Percentiles rank a stretch among this genome's conserved stretches.
These are phyloP conservation scores for Falco peregrinus DNA, from an alignment of 2,797 vertebrate genomes.

Conservation along the genomic window DNA sequence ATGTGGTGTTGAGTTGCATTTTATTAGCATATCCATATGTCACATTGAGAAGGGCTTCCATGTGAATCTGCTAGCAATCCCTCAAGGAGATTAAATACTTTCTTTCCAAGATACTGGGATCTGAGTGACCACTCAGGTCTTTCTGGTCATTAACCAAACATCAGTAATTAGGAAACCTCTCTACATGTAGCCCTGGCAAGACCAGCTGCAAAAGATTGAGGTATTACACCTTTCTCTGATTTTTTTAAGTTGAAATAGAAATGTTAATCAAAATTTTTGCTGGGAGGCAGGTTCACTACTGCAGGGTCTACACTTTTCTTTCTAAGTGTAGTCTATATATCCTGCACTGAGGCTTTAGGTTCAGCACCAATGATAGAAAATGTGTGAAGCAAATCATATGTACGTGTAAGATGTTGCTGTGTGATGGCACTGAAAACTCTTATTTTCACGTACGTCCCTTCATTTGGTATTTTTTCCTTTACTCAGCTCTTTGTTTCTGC, in stretches of 20 bases:
- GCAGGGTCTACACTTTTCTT: neutral
- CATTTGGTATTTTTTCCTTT: neutral
- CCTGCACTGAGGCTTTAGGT: neutral
- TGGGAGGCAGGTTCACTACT: neutral
- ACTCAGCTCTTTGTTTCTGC: neutral
- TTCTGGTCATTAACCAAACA: neutral
- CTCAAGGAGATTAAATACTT: neutral
- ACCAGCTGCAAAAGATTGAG: neutral
- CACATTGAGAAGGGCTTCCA: neutral
- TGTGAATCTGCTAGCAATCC: neutral
- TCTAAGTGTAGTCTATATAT: neutral
- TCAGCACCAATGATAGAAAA: neutral
- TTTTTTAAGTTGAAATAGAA: neutral
- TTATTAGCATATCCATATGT: neutral
- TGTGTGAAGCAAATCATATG: rapidly evolving
- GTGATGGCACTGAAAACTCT: neutral
- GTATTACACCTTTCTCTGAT: neutral
- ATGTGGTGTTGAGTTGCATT: neutral
- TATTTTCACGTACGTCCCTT: neutral
- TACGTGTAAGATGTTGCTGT: neutral
- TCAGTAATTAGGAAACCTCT: neutral
- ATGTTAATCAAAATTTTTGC: neutral
- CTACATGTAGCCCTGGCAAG: neutral
- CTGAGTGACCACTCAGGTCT: neutral
- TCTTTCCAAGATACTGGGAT: neutral